phyloP scores from a whole-genome alignment of 2,888 invertebrate species.

The Endotricha flammealis region DNA sequence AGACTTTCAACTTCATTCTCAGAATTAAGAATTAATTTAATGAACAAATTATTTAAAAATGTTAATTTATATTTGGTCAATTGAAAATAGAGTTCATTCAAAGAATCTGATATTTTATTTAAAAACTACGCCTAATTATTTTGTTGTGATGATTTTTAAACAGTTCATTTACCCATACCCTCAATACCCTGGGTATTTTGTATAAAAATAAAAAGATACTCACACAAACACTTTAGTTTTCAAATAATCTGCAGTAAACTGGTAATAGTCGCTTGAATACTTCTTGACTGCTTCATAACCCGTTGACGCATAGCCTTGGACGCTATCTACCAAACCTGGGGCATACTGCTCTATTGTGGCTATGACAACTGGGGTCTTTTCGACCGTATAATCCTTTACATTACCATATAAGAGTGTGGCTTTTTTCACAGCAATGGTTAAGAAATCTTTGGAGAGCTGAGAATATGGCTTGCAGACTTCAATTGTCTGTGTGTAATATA shows the following conservation, averaged over 20 bases:
- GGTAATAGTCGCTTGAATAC: slow-evolving; percentile 70
- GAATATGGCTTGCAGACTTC: slow-evolving; percentile 80
- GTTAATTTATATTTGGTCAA: too few relatives aligned
- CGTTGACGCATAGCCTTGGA: slow-evolving; percentile 68
- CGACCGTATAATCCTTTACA: slow-evolving; percentile 64
- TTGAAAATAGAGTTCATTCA: too few relatives aligned
- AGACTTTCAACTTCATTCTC: too few relatives aligned
- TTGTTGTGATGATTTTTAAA: too few relatives aligned
- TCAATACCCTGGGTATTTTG: too few relatives aligned
- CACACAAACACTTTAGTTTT: slow-evolving; percentile 88
- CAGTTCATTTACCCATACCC: too few relatives aligned
- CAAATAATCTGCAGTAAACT: slow-evolving; percentile 78
- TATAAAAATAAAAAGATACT: slow-evolving; percentile 58
- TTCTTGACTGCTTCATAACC: slow-evolving; percentile 66
- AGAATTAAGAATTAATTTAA: too few relatives aligned
- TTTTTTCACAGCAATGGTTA: slow-evolving; percentile 74
- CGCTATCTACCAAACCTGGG: slow-evolving; percentile 83
- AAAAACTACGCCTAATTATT: too few relatives aligned
- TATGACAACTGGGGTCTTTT: slow-evolving; percentile 67
- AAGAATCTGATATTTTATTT: too few relatives aligned
- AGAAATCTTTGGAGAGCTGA: slow-evolving; percentile 78
- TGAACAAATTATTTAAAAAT: too few relatives aligned
- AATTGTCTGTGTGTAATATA: slow-evolving; percentile 78
- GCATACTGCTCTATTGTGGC: slow-evolving; percentile 81
- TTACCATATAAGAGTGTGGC: slow-evolving; percentile 66